Base-by-base conservation (phyloP, 2,888 invertebrate species). In the Brenthis hecate region DNA sequence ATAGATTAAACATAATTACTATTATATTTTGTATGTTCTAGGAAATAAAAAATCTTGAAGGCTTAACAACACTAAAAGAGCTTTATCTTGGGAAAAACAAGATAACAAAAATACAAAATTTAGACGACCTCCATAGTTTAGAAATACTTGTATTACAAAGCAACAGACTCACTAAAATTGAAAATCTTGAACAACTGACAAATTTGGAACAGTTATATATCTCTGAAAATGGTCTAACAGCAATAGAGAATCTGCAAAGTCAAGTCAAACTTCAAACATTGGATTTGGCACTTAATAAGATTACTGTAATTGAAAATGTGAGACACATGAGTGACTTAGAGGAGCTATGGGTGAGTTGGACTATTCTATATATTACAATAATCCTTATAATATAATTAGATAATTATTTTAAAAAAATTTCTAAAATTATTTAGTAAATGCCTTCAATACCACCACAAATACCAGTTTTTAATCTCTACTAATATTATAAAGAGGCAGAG, bases 31-130 rank as follows among this genome's bases (percentile, higher is more conserved):
- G 36, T 64, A 43, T 57, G 72, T 85, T 89, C 75, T 91, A 97
- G 95, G 95, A 95, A 82, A 97, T 99, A 74, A 97, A 97, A 85
- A 97, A 98, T 86, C 86, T 99, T 13, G 96, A 96, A 4, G 94
- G 94, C 0, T 87, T 99, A 71, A 94, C 92, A 2, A 95, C 95
- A 66, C 89, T 99, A 19, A 95, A 95, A 19, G 96, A 96, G 77
- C 91, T 98, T 13, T 99, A 95, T 88, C 89, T 99, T 66, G 99
- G 98, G 14, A 99, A 98, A 88, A 99, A 99, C 88, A 99, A 99
- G 93, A 98, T 99, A 73, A 91, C 94, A 0, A 96, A 96, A 86
- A 96, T 99, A 60, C 94, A 97, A 79, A 97, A 98, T 81, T 85
- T 99, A 14, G 95, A 96, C 13, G 91, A 93, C 1, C 87, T 99